Evolutionary conservation across 2,113 vertebrate species (phyloP).

Genomic region (Mus spicilegus): DNA sequence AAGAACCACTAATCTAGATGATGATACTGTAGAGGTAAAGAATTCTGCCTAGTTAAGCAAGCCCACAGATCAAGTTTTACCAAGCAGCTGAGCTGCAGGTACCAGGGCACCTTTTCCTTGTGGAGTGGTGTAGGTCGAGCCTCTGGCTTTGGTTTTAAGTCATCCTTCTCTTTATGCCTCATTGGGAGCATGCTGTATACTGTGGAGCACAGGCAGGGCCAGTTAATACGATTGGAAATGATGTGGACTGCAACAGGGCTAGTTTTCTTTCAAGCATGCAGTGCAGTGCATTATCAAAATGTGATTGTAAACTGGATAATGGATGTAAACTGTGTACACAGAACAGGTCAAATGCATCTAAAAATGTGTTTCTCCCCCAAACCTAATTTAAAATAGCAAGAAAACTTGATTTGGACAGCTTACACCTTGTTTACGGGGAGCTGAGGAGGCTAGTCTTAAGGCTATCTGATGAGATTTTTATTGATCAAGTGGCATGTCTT

Average conservation of each 20-base stretch:
- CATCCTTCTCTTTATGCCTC: not conserved
- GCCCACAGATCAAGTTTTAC: accelerated
- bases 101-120: not conserved
- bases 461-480: conserved; percentile 9
- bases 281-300: not conserved
- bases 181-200: not conserved
- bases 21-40: not conserved
- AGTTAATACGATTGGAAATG: not conserved
- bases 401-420: conserved; percentile 45
- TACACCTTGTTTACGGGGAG: conserved; percentile 5
- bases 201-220: not conserved
- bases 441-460: not conserved
- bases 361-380: conserved; percentile 53
- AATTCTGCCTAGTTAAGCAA: not conserved
- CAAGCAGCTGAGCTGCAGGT: accelerated
- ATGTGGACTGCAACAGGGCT: not conserved
- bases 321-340: not conserved
- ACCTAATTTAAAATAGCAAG: conserved; percentile 50
- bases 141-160: not conserved
- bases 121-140: accelerated
- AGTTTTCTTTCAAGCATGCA: not conserved
- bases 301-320: not conserved
- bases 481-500: not conserved
- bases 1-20: not conserved
- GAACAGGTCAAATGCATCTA: conserved; percentile 38